Conservation (phyloP, 35 echinoderm and acorn worm genomes). For the Eucidaris tribuloides region DNA sequence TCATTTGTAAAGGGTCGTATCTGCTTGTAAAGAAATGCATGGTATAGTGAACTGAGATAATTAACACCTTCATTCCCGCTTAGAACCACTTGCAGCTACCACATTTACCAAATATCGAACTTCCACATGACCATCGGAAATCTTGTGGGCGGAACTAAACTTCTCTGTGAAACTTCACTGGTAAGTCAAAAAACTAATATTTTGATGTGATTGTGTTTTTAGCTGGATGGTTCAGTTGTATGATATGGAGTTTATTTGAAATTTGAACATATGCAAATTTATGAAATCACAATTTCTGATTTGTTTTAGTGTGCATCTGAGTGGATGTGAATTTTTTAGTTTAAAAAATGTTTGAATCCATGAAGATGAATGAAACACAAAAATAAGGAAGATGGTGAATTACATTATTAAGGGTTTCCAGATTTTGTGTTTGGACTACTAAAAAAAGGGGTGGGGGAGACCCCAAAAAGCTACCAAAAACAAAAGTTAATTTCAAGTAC, state of each 20-base stretch:
- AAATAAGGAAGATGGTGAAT: neutral
- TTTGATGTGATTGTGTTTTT: too few relatives aligned
- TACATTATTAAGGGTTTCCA: too few relatives aligned
- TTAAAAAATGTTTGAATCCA: neutral
- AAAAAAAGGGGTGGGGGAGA: too few relatives aligned
- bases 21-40: too few relatives aligned
- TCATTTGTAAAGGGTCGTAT: too few relatives aligned
- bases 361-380: neutral
- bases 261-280: neutral
- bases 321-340: neutral
- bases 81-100: constrained; percentile 52
- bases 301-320: neutral
- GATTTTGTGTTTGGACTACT: too few relatives aligned
- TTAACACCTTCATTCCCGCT: too few relatives aligned
- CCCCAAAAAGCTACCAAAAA: too few relatives aligned
- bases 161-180: constrained; percentile 94
- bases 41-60: too few relatives aligned
- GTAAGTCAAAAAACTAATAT: too few relatives aligned
- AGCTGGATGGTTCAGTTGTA: neutral
- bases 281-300: neutral
- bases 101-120: constrained; percentile 97
- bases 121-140: constrained; percentile 99
- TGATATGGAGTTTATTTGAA: neutral
- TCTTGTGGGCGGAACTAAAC: constrained; percentile 84
- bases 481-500: too few relatives aligned